Evolutionary conservation across 1,140 invertebrate species (phyloP).

Genomic region (Formica exsecta): DNA sequence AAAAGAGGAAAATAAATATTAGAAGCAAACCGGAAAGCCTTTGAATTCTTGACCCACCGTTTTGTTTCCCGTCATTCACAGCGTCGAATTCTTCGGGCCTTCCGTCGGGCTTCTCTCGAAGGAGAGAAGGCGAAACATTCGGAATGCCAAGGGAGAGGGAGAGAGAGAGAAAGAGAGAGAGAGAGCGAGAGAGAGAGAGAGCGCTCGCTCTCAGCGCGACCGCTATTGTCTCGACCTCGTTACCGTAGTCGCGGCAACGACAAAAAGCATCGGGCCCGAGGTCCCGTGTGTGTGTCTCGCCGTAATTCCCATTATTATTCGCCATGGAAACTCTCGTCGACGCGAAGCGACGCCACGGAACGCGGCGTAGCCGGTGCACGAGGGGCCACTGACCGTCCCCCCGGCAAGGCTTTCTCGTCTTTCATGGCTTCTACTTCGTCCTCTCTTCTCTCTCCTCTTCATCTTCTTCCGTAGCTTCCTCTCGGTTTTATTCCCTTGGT

Average conservation of each 20-base stretch:
- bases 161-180: no score
- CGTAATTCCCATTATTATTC: slow-evolving; percentile 61
- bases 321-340: slow-evolving; percentile 37
- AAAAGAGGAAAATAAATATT: background rate
- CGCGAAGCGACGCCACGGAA: slow-evolving; percentile 36
- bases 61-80: background rate
- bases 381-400: slow-evolving; percentile 84
- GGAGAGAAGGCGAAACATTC: background rate
- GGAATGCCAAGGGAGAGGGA: background rate
- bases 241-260: slow-evolving; percentile 35
- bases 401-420: slow-evolving; percentile 81
- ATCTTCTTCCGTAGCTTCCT: slow-evolving; percentile 57
- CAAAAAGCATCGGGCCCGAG: slow-evolving; percentile 34
- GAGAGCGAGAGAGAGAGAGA: background rate
- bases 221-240: slow-evolving; percentile 63
- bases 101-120: background rate
- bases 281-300: background rate
- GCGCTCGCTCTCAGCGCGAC: background rate
- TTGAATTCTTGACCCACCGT: slow-evolving; percentile 12
- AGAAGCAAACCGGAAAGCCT: slow-evolving; percentile 13
- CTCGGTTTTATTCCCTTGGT: slow-evolving; percentile 70
- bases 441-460: slow-evolving; percentile 58
- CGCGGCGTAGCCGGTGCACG: slow-evolving; percentile 75
- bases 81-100: slow-evolving; percentile 8
- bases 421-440: slow-evolving; percentile 63